phyloP scores from a whole-genome alignment of 2,888 invertebrate genomes.

The Scaptomyza parva region DNA sequence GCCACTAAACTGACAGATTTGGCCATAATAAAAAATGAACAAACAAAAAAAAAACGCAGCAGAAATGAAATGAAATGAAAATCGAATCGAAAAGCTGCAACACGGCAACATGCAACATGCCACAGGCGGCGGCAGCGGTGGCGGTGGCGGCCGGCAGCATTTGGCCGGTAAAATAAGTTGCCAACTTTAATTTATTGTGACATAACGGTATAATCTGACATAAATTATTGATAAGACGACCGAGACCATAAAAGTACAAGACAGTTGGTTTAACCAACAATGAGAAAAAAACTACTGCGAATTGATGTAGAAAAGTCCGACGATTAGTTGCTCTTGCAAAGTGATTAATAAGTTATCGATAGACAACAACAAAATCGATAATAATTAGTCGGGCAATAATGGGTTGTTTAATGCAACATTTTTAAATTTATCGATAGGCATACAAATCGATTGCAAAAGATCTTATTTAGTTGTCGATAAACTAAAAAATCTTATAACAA shows the following conservation, averaged over 20 bases:
- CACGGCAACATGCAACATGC: too few relatives aligned
- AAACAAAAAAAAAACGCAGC: constrained; percentile 11
- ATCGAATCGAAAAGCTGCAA: constrained; percentile 23
- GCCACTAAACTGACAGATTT: constrained; percentile 81
- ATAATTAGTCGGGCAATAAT: neutral
- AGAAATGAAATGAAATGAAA: constrained; percentile 59
- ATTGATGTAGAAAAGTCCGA: constrained; percentile 22
- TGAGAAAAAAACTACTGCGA: constrained; percentile 27
- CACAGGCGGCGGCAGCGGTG: too few relatives aligned
- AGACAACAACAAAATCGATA: neutral
- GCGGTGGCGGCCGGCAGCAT: constrained; percentile 32
- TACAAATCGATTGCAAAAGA: neutral
- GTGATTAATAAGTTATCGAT: neutral
- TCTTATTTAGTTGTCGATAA: too few relatives aligned
- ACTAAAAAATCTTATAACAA: neutral
- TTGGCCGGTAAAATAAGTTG: constrained; percentile 79
- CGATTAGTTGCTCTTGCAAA: constrained; percentile 31
- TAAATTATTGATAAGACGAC: constrained; percentile 83
- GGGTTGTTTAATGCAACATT: too few relatives aligned
- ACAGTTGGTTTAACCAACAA: constrained; percentile 74
- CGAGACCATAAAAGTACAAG: constrained; percentile 79
- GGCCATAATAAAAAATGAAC: constrained; percentile 76
- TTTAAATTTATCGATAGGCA: neutral
- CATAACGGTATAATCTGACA: constrained; percentile 83
- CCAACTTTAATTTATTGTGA: constrained; percentile 84